phyloP scores from a whole-genome alignment of 92 coral and sea anemone genomes.

The Porites cylindrica region DNA sequence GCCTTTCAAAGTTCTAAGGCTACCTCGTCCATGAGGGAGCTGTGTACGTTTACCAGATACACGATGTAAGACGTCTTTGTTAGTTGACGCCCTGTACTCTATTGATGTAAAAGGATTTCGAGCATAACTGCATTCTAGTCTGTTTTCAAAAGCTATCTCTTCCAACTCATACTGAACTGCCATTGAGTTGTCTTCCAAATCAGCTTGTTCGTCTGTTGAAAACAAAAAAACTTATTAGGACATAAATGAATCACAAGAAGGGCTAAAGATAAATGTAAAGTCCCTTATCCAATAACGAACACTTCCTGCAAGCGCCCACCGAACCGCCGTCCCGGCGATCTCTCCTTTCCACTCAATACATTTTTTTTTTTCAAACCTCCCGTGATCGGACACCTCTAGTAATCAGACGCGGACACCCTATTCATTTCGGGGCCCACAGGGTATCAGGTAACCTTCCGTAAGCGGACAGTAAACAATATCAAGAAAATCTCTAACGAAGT shows the following conservation, averaged over 20 bases:
- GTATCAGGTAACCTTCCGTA: too few species aligned
- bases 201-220: background rate
- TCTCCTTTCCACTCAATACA: too few species aligned
- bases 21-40: background rate
- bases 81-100: background rate
- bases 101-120: background rate
- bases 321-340: too few species aligned
- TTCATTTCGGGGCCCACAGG: too few species aligned
- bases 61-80: background rate
- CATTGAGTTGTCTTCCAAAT: background rate
- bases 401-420: too few species aligned
- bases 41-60: background rate
- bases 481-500: too few species aligned
- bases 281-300: too few species aligned
- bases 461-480: too few species aligned
- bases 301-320: too few species aligned
- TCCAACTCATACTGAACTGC: background rate
- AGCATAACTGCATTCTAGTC: background rate
- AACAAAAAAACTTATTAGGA: background rate
- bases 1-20: background rate
- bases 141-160: background rate
- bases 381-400: too few species aligned
- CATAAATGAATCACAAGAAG: background rate
- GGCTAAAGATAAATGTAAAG: background rate
- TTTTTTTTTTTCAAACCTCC: too few species aligned